Evolutionary conservation across 2,797 vertebrate genomes (phyloP), one percentile per base, ranked within the genome.

Genomic region (Balearica regulorum): DNA sequence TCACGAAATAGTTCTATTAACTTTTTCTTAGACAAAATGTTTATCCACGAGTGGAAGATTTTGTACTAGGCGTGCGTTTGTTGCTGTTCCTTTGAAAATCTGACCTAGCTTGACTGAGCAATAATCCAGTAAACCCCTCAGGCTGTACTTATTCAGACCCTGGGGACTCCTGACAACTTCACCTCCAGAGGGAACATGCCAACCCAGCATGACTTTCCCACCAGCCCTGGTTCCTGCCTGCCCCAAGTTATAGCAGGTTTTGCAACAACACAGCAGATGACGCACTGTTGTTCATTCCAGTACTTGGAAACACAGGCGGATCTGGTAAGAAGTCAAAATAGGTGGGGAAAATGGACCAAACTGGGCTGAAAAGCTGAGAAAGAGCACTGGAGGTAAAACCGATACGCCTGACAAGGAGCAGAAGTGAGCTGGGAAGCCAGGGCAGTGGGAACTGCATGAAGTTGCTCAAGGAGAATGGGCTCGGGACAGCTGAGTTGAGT

Each of bases 401-500:
- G 1, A 4, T 18, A 58, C 7, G 39, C 44, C 35, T 31, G 26
- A 37, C 68, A 83, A 61, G 44, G 31, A 69, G 39, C 46, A 69
- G 17, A 85, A 79, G 11, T 12, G 24, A 81, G 31, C 24, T 61
- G 14, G 57, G 57, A 69, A 87, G 77, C 53, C 48, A 73, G 17
- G 31, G 54, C 31, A 69, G 44, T 10, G 14, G 33, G 17, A 87
- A 48, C 31, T 49, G 28, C 2, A 25, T 2, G 37, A 85, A 48
- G 12, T 51, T 1, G 0, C 5, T 15, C 10, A 61, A 61, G 13
- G 8, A 1, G 5, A 87, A 81, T 1, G 4, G 10, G 29, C 6
- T 80, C 19, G 14, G 49, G 35, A 49, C 29, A 89, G 60, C 0
- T 13, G 31, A 43, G 20, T 21, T 0, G 0, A 73, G 46, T 25